These are phyloP conservation scores for Phaenicophaeus curvirostris DNA, from an alignment of 2,797 vertebrate species.

Conservation along the genomic window DNA sequence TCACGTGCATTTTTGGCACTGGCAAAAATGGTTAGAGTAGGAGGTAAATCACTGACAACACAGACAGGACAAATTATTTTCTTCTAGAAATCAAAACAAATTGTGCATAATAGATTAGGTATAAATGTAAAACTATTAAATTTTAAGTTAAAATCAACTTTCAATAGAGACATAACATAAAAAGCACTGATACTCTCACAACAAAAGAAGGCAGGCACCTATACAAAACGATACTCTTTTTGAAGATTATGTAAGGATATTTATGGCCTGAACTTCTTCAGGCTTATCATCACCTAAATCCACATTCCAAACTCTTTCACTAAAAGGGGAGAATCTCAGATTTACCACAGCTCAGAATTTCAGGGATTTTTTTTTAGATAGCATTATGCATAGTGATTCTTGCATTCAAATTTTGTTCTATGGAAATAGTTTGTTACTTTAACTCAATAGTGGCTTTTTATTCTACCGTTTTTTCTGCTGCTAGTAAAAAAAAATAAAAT, in stretches of 20 bases:
- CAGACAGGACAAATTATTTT: not conserved
- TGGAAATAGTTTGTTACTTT: not conserved
- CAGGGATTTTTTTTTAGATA: not conserved
- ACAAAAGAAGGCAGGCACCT: not conserved
- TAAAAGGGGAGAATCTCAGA: not conserved
- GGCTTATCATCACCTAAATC: not conserved
- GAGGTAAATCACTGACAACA: not conserved
- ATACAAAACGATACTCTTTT: not conserved
- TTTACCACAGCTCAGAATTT: slow-evolving; percentile 4
- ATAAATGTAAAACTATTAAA: not conserved
- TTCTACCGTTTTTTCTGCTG: not conserved
- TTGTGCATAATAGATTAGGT: not conserved
- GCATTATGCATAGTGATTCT: not conserved
- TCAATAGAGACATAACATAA: not conserved
- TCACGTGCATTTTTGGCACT: not conserved
- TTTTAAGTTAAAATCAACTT: not conserved
- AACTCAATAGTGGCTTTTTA: not conserved
- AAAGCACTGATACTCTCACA: not conserved
- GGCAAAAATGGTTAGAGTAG: not conserved
- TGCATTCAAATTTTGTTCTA: not conserved
- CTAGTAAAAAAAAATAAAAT: not conserved
- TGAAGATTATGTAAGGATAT: not conserved
- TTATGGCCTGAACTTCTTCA: not conserved
- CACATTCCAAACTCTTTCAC: slow-evolving; percentile 43
- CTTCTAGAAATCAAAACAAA: not conserved